A percentile compares a stretch with the other conserved stretches of the same genome.
phyloP scores from a whole-genome alignment of 2,113 vertebrate species.

The Aythya baeri region DNA sequence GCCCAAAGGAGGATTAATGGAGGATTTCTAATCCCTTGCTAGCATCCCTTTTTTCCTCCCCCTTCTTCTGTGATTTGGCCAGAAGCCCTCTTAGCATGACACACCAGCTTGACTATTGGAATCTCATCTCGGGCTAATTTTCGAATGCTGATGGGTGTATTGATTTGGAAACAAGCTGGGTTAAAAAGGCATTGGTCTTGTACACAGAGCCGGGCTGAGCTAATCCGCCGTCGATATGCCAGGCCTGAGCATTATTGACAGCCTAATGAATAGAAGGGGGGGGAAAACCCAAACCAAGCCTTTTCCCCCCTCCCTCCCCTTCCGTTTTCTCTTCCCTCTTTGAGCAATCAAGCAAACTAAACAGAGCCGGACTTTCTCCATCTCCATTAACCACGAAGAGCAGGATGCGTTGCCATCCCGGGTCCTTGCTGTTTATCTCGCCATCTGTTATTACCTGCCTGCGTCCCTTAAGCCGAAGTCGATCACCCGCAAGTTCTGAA shows the following conservation, averaged over 20 bases:
- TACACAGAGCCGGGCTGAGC: slow-evolving; percentile 73
- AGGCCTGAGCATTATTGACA: slow-evolving; percentile 73
- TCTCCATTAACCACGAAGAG: not conserved
- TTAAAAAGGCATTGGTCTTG: slow-evolving; percentile 78
- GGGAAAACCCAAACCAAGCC: not conserved
- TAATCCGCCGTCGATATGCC: slow-evolving; percentile 77
- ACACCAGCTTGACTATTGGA: slow-evolving; percentile 72
- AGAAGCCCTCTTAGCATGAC: slow-evolving; percentile 68
- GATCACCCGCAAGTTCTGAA: slow-evolving; percentile 46
- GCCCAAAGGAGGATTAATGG: slow-evolving; percentile 1
- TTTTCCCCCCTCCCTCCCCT: not conserved
- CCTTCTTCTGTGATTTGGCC: slow-evolving; percentile 32
- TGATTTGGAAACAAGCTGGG: slow-evolving; percentile 81
- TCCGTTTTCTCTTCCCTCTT: slow-evolving; percentile 33
- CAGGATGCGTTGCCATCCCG: slow-evolving; percentile 34
- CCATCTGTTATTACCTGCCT: slow-evolving; percentile 67
- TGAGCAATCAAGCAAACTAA: slow-evolving; percentile 64
- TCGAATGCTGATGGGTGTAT: slow-evolving; percentile 81
- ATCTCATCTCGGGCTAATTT: slow-evolving; percentile 82
- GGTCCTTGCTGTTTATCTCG: slow-evolving; percentile 66
- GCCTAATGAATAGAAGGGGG: slow-evolving; percentile 75
- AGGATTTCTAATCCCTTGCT: slow-evolving; percentile 61
- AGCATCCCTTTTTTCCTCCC: not conserved
- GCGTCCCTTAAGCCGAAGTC: slow-evolving; percentile 59
- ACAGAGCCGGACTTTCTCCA: slow-evolving; percentile 26